Evolutionary conservation across 2,797 vertebrate species (phyloP).

Genomic region (Neosalanx taihuensis): DNA sequence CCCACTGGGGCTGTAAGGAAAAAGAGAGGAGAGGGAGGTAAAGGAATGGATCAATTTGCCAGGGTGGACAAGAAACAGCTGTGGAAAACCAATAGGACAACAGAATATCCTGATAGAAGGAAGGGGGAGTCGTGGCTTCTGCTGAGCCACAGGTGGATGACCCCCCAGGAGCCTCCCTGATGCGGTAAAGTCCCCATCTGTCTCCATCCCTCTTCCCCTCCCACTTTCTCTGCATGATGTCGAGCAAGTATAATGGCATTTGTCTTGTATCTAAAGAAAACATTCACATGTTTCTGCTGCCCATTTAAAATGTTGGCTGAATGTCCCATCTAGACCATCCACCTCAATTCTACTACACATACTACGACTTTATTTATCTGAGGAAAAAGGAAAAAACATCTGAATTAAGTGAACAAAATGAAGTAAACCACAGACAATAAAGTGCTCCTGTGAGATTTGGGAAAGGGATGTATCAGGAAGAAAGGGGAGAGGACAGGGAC

Average conservation of each 20-base stretch:
- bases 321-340: background rate
- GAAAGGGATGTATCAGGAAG: conserved; percentile 3
- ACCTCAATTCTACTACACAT: no score
- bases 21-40: conserved; percentile 52
- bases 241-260: conserved; percentile 50
- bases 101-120: conserved; percentile 47
- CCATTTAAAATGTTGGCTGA: background rate
- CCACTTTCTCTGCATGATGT: conserved; percentile 9
- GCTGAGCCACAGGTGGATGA: conserved; percentile 43
- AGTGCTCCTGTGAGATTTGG: background rate
- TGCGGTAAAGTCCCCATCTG: background rate
- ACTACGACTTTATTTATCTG: no score
- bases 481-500: conserved; percentile 6
- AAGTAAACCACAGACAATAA: background rate
- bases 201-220: background rate
- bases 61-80: conserved; percentile 22
- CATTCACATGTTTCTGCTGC: background rate
- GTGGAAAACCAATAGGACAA: conserved; percentile 46
- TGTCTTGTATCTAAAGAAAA: conserved; percentile 21
- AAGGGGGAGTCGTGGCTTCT: conserved; percentile 43
- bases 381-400: no score
- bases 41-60: conserved; percentile 55
- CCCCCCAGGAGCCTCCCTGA: background rate
- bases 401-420: background rate
- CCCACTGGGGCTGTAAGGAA: conserved; percentile 56